phyloP scores from a whole-genome alignment of 1,140 invertebrate genomes.

The Lamellibrachia luymesi region DNA sequence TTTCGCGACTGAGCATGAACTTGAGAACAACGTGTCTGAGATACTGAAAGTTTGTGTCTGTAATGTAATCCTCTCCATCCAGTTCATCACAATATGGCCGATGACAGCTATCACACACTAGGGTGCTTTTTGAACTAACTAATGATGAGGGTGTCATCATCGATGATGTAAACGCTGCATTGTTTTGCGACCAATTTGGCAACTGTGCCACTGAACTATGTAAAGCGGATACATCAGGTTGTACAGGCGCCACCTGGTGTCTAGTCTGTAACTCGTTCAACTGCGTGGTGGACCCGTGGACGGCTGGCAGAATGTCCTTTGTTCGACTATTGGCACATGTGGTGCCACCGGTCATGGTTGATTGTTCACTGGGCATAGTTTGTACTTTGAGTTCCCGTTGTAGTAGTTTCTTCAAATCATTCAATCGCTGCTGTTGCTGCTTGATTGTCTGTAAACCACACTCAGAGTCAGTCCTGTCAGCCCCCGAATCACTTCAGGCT shows the following conservation, averaged over 20 bases:
- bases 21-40: constrained; percentile 90
- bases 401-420: constrained; percentile 86
- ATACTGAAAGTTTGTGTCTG: constrained; percentile 81
- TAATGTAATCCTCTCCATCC: constrained; percentile 17
- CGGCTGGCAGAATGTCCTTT: neutral
- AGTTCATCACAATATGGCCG: neutral
- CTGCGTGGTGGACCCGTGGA: neutral
- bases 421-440: constrained; percentile 79
- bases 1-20: constrained; percentile 82
- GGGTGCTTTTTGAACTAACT: neutral
- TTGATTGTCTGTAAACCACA: constrained; percentile 73
- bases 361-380: constrained; percentile 50
- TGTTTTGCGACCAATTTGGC: constrained; percentile 6
- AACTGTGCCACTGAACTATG: neutral
- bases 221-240: neutral
- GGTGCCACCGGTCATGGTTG: constrained; percentile 10
- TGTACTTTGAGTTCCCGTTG: constrained; percentile 76
- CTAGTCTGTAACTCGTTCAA: neutral
- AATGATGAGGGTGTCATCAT: neutral
- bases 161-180: neutral
- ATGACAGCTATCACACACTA: neutral
- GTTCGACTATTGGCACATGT: neutral
- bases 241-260: neutral
- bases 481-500: neutral
- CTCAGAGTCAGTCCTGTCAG: neutral